Evolutionary conservation across 2,113 vertebrate genomes (phyloP).

Genomic region (Oplegnathus fasciatus): DNA sequence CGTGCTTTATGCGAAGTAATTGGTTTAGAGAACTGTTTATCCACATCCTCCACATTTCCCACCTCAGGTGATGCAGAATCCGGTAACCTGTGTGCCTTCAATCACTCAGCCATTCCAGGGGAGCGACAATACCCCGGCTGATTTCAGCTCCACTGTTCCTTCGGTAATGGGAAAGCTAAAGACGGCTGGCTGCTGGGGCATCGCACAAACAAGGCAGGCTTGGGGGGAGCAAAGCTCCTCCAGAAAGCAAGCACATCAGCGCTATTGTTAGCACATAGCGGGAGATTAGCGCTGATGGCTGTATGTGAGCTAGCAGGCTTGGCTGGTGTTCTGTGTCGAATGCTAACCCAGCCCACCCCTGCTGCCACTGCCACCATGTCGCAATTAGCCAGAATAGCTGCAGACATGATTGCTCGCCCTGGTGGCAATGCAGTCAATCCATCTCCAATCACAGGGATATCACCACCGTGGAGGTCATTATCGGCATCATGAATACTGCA

Average conservation of each 20-base stretch:
- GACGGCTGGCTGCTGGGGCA: slow-evolving; percentile 63
- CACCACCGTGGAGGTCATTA: slow-evolving; percentile 63
- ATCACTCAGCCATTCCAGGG: slow-evolving; percentile 64
- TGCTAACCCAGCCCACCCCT: slow-evolving; percentile 71
- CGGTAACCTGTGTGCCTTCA: slow-evolving; percentile 65
- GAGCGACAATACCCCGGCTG: slow-evolving; percentile 63
- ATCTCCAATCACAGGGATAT: slow-evolving; percentile 63
- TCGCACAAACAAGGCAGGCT: slow-evolving; percentile 61
- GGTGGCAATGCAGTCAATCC: slow-evolving; percentile 56
- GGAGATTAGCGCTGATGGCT: slow-evolving; percentile 79
- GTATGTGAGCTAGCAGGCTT: slow-evolving; percentile 68
- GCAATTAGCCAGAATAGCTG: slow-evolving; percentile 75
- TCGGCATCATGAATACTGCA: slow-evolving; percentile 59
- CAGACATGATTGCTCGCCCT: slow-evolving; percentile 68
- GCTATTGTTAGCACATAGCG: slow-evolving; percentile 79
- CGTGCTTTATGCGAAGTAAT: slow-evolving; percentile 68
- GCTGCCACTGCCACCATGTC: slow-evolving; percentile 67
- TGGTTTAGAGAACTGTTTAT: slow-evolving; percentile 75
- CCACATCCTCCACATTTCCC: slow-evolving; percentile 59
- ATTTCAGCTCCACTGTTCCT: slow-evolving; percentile 70
- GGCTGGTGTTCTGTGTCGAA: slow-evolving; percentile 70
- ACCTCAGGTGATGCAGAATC: slow-evolving; percentile 38
- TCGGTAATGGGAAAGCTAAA: slow-evolving; percentile 67
- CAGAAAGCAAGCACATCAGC: slow-evolving; percentile 77
- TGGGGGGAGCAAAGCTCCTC: slow-evolving; percentile 58